phyloP scores from a whole-genome alignment of 1,140 invertebrate species.

The Druon quercuslanigerum region DNA sequence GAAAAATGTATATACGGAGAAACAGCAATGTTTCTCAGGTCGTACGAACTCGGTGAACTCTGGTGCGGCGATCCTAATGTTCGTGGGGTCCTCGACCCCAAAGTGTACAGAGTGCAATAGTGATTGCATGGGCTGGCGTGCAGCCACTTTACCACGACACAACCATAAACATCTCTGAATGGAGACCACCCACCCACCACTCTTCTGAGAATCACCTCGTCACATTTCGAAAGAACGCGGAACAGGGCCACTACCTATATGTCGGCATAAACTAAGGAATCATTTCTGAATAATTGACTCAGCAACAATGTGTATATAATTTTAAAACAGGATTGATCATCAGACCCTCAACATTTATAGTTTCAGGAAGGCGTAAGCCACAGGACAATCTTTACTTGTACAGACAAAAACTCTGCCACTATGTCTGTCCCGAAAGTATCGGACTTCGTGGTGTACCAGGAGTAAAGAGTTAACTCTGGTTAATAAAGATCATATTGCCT shows the following conservation, averaged over 20 bases:
- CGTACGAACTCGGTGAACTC: background rate
- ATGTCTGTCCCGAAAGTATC: too few relatives aligned
- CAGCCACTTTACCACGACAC: constrained; percentile 60
- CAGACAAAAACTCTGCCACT: too few relatives aligned
- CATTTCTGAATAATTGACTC: too few relatives aligned
- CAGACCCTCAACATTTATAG: too few relatives aligned
- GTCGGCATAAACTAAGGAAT: background rate
- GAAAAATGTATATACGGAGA: background rate
- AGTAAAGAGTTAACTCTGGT: too few relatives aligned
- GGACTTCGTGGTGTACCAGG: too few relatives aligned
- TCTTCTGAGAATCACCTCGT: constrained; percentile 52
- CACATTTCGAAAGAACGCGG: constrained; percentile 51
- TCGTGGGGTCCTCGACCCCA: constrained; percentile 7
- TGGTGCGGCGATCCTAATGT: background rate
- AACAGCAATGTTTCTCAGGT: background rate
- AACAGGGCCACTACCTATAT: background rate
- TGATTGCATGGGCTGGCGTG: constrained; percentile 39
- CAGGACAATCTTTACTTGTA: too few relatives aligned
- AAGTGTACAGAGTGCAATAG: constrained; percentile 4
- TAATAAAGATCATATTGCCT: too few relatives aligned
- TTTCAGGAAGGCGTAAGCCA: too few relatives aligned
- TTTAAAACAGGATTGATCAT: too few relatives aligned
- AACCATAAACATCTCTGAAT: constrained; percentile 62
- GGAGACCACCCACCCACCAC: constrained; percentile 57
- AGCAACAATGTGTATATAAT: too few relatives aligned